Conservation (phyloP, 2,797 vertebrate species). For the Glyptemys insculpta region DNA sequence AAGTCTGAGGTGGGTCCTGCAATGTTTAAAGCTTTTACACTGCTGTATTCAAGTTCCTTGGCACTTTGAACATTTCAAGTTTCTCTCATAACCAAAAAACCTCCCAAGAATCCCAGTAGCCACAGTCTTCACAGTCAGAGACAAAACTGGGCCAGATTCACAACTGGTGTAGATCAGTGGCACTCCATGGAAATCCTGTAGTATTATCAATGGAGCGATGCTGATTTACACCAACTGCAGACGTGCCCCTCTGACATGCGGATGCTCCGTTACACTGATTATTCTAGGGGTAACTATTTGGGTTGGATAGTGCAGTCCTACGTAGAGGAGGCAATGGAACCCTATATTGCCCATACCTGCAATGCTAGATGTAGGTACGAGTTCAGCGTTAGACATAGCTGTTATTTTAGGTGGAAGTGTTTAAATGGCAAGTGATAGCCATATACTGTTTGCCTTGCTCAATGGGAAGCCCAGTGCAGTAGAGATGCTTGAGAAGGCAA, state of each 20-base stretch:
- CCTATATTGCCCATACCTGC: accelerated
- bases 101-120: background rate
- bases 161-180: background rate
- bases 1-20: slow-evolving; percentile 85
- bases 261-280: background rate
- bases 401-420: background rate
- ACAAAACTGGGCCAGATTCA: background rate
- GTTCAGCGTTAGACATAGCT: too few species aligned
- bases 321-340: accelerated
- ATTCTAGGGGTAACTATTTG: background rate
- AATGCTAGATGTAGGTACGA: background rate
- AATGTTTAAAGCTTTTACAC: background rate
- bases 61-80: background rate
- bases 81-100: background rate
- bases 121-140: background rate
- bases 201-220: background rate
- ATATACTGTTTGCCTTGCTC: background rate
- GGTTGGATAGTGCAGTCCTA: background rate
- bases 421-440: background rate
- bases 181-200: background rate
- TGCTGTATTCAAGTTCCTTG: background rate
- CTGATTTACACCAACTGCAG: background rate
- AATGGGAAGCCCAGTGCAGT: background rate
- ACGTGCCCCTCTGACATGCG: background rate
- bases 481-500: too few species aligned